These are phyloP conservation scores for Entosphenus tridentatus DNA, from an alignment of 2,113 vertebrate species.

Conservation along the genomic window DNA sequence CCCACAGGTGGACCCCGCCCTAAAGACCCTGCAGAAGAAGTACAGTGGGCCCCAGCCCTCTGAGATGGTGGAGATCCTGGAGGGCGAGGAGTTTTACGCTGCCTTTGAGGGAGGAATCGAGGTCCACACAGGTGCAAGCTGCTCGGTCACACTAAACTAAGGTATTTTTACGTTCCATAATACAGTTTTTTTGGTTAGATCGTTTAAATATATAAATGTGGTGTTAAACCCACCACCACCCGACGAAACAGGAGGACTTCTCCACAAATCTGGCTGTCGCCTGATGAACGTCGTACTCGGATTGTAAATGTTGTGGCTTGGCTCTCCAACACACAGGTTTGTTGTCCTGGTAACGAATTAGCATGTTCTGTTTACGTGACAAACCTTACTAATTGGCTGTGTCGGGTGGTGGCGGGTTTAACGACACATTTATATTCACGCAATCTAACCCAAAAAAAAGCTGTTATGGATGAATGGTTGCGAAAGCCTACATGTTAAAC, in stretches of 20 bases:
- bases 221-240: background rate
- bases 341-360: no score
- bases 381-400: no score
- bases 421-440: no score
- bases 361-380: no score
- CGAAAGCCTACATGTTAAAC: no score
- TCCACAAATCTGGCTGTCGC: background rate
- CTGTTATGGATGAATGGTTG: no score
- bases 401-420: no score
- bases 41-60: conserved; percentile 85
- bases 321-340: no score
- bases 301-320: no score
- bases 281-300: background rate
- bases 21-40: conserved; percentile 34
- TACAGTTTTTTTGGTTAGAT: conserved; percentile 6
- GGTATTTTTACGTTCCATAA: background rate
- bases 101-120: conserved; percentile 67
- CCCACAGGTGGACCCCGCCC: conserved; percentile 36
- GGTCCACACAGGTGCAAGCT: conserved; percentile 37
- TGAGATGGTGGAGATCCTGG: conserved; percentile 61
- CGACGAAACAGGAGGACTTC: background rate
- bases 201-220: background rate
- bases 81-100: conserved; percentile 85
- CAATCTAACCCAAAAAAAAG: no score
- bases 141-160: background rate